These are phyloP conservation scores for Orycteropus afer DNA, from an alignment of 2,113 vertebrate genomes.

Conservation along the genomic window DNA sequence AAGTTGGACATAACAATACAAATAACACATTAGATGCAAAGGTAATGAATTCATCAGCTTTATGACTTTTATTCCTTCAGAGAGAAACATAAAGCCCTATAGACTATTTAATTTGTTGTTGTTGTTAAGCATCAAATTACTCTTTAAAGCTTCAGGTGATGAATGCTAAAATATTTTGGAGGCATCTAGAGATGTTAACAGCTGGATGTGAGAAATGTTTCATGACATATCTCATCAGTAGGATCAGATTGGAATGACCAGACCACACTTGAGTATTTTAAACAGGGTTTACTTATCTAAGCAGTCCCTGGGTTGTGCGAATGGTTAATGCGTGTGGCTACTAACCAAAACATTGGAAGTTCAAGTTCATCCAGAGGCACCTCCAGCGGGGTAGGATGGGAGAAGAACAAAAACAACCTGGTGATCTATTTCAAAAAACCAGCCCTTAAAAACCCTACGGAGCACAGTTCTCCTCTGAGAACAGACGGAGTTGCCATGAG, in stretches of 20 bases:
- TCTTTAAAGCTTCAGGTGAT: not conserved
- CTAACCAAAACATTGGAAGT: not conserved
- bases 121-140: not conserved
- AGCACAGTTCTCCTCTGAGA: too few relatives aligned
- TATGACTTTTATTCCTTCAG: not conserved
- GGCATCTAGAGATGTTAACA: not conserved
- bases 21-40: conserved; percentile 54
- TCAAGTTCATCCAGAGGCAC: not conserved
- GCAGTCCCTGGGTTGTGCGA: not conserved
- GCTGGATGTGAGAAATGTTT: not conserved
- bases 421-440: not conserved
- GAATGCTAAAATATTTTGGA: not conserved
- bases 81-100: not conserved
- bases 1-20: not conserved
- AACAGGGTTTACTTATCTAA: not conserved
- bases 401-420: not conserved
- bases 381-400: too few relatives aligned
- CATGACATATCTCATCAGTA: not conserved
- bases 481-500: not conserved
- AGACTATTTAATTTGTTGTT: not conserved
- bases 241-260: not conserved
- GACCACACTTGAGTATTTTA: not conserved
- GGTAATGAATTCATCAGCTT: conserved; percentile 65
- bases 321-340: not conserved
- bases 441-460: not conserved